Base-by-base conservation (phyloP, 2,888 invertebrate species). In the Taenaris catops region DNA sequence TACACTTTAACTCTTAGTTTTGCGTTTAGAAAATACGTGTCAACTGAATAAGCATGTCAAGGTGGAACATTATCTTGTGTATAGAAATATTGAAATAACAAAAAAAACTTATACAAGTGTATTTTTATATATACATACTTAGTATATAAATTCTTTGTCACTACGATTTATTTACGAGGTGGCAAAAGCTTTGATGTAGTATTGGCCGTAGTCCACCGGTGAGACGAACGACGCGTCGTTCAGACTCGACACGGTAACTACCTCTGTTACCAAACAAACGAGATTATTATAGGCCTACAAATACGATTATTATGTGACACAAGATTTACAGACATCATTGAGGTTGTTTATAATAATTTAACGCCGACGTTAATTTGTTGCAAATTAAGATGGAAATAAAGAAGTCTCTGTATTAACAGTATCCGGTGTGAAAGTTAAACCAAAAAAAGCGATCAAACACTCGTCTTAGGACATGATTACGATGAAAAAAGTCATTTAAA, bases 161-260 rank as follows among this genome's bases (percentile, higher is more conserved):
- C 38, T 25, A 34, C 25, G 25, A 58, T 67, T 67, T 70, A 72
- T 72, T 73, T 71, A 71, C 64, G 68, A 72, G 57, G 69, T 70
- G 65, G 58, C 63, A 65, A 67, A 70, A 69, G 64, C 70, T 73
- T 72, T 73, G 70, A 72, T 65, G 71, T 72, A 55, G 58, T 48
- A 56, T 71, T 73, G 72, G 73, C 73, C 58, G 50, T 40, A 56
- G 60, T 69, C 72, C 69, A 73, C 59, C 51, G 41, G 49, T 45
- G 48, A 50, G 50, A 47, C 48, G 55, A 50, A 49, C 52, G 50
- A 49, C 46, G 41, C 43, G 47, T 46, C 46, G 43, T 20, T 33
- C 41, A 43, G 34, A 38, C 29, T 20, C 38, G 41, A 38, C 37
- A 37, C 41, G 44, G 34, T 41, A 44, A 43, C 47, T 48, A 46